Percentiles rank a stretch among this genome's conserved stretches.
Conservation (phyloP, 64 coral and sea anemone genomes). For the Pocillopora verrucosa region DNA sequence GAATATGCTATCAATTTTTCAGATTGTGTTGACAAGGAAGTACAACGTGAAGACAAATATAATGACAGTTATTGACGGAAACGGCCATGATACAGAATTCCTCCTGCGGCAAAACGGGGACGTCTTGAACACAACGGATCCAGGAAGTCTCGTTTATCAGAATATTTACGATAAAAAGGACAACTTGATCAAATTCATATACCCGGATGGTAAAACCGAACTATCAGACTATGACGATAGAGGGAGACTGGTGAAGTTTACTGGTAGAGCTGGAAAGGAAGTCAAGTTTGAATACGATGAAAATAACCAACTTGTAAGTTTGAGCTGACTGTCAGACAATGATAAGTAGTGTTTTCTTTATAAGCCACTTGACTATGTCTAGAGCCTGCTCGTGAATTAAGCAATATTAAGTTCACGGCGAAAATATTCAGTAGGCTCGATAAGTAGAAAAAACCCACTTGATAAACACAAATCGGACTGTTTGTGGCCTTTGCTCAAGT, state of each 20-base stretch:
- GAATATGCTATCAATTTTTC: background rate
- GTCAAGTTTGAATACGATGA: constrained; percentile 52
- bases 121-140: constrained; percentile 64
- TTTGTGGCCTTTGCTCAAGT: too few relatives aligned
- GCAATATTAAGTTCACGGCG: too few relatives aligned
- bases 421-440: too few relatives aligned
- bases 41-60: constrained; percentile 46
- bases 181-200: constrained; percentile 37
- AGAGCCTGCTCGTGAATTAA: too few relatives aligned
- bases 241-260: constrained; percentile 36
- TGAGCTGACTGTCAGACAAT: background rate
- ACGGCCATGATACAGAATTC: constrained; percentile 50
- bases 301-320: constrained; percentile 54
- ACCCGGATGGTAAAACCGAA: constrained; percentile 60
- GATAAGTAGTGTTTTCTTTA: too few relatives aligned
- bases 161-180: constrained; percentile 48
- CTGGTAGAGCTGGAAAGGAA: constrained; percentile 37
- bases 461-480: too few relatives aligned
- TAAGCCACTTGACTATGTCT: too few relatives aligned
- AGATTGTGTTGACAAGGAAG: constrained; percentile 56
- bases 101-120: constrained; percentile 16
- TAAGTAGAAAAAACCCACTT: too few relatives aligned
- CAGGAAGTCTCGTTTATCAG: constrained; percentile 57
- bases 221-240: constrained; percentile 35
- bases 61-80: constrained; percentile 54